Evolutionary conservation across 2,797 vertebrate genomes (phyloP), one percentile per base, ranked within the genome.

Genomic region (Oophaga sylvatica): DNA sequence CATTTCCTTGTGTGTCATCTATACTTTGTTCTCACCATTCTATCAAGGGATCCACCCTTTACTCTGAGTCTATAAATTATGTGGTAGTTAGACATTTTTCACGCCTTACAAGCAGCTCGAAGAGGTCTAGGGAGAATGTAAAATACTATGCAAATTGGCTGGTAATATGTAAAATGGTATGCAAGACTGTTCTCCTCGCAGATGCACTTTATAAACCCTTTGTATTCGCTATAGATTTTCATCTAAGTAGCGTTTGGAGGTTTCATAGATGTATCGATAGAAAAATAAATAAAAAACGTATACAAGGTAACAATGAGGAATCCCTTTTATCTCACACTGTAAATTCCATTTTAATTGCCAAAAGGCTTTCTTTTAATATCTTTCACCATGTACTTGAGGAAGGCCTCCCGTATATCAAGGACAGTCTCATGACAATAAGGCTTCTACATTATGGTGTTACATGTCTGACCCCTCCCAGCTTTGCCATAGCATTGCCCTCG

Each of bases 1-100:
- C 80, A 62, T 83, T 75, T 68, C 41, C 22, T 48, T 57, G 45
- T 84, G 71, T 82, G 70, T 48, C 31, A 80, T 77, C 68, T 76
- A 81, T 88, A 65, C 62, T 71, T 57, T 60, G 73, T 77, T 79
- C 78, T 76, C 63, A 77, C 71, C 53, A 68, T 80, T 84, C 81
- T 88, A 75, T 76, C 87, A 88, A 76, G 87, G 87, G 87, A 90
- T 75, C 16, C 22, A 75, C 87, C 81, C 83, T 88, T 85, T 88
- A 88, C 81, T 85, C 87, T 35, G 80, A 85, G 83, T 81, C 87
- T 81, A 88, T 88, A 88, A 88, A 88, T 88, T 85, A 88, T 85
- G 78, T 77, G 68, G 48, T 81, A 81, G 78, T 88, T 85, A 88
- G 87, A 88, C 77, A 59, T 80, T 81, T 81, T 88, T 80, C 70